Percentiles rank a stretch among this genome's conserved stretches.
phyloP scores from a whole-genome alignment of 2,888 invertebrate genomes.

The Chrysopilus asiliformis region DNA sequence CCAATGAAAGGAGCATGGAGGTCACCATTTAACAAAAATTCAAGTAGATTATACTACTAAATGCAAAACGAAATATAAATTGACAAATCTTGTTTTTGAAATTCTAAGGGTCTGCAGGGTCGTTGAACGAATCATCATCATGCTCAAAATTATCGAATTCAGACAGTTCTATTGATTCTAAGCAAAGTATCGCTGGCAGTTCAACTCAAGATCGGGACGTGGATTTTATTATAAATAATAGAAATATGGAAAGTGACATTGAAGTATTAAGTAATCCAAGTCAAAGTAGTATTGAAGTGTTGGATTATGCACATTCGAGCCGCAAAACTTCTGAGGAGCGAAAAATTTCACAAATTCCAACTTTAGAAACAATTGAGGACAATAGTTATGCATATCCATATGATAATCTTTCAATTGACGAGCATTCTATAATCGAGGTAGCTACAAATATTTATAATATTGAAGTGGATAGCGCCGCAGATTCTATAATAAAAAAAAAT shows the following conservation, averaged over 20 bases:
- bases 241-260: slow-evolving; percentile 49
- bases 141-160: slow-evolving; percentile 33
- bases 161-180: slow-evolving; percentile 34
- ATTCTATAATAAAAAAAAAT: neutral
- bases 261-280: slow-evolving; percentile 58
- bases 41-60: slow-evolving; percentile 3
- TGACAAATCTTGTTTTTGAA: slow-evolving; percentile 2
- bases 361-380: slow-evolving; percentile 38
- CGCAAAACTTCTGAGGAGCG: slow-evolving; percentile 39
- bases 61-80: neutral
- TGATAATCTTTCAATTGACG: neutral
- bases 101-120: slow-evolving; percentile 34
- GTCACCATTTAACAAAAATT: slow-evolving; percentile 3
- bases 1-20: slow-evolving; percentile 6
- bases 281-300: slow-evolving; percentile 54
- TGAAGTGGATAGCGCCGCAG: neutral
- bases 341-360: slow-evolving; percentile 33
- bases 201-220: slow-evolving; percentile 28
- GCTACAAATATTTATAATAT: neutral
- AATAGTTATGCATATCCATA: slow-evolving; percentile 11
- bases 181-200: slow-evolving; percentile 35
- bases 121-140: slow-evolving; percentile 35
- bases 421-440: neutral
- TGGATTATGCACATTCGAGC: slow-evolving; percentile 35
- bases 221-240: slow-evolving; percentile 13